Conservation (phyloP, 2,113 vertebrate genomes). For the Mixornis gularis region DNA sequence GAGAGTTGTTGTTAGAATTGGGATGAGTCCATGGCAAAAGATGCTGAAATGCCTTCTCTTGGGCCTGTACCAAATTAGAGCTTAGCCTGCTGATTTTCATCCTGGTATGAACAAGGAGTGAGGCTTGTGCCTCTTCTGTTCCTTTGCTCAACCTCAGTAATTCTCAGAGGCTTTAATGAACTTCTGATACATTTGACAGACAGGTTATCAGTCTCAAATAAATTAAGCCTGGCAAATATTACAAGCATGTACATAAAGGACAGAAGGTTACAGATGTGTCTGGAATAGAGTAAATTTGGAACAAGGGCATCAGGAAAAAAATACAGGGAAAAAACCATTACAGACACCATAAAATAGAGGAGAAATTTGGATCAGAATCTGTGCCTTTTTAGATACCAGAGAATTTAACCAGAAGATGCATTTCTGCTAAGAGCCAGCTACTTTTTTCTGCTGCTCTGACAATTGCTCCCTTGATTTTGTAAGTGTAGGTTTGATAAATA, state of each 20-base stretch:
- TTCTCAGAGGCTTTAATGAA: not conserved
- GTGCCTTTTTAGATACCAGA: not conserved
- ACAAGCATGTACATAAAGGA: not conserved
- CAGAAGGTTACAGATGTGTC: not conserved
- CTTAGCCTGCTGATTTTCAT: not conserved
- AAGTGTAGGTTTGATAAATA: not conserved
- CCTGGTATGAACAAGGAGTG: not conserved
- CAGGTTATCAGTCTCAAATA: not conserved
- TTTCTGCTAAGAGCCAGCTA: not conserved
- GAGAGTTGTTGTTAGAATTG: not conserved
- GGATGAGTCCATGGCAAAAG: not conserved
- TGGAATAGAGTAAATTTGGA: not conserved
- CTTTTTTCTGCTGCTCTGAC: not conserved
- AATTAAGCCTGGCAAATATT: not conserved
- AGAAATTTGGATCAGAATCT: not conserved
- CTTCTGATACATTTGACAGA: not conserved
- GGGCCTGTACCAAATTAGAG: not conserved
- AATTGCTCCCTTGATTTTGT: not conserved
- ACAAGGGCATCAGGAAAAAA: not conserved
- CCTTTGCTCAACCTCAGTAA: not conserved
- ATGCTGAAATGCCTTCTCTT: not conserved
- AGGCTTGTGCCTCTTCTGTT: not conserved
- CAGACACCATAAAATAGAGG: not conserved
- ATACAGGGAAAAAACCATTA: not conserved
- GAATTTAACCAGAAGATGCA: not conserved